These are phyloP conservation scores for Rhincodon typus DNA, from an alignment of 2,797 vertebrate genomes.

Conservation along the genomic window DNA sequence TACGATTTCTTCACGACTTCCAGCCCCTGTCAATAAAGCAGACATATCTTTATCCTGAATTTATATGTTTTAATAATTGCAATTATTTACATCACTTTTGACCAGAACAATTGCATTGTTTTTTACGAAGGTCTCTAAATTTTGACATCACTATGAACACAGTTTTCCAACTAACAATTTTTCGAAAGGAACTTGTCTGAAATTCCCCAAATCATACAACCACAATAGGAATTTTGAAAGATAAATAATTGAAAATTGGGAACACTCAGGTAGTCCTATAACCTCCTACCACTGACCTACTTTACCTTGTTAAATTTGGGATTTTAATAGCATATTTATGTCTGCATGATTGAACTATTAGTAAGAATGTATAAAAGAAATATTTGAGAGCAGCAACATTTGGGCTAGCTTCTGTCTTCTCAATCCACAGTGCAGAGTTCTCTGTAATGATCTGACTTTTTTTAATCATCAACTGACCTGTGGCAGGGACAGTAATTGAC, in stretches of 20 bases:
- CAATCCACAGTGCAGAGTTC: neutral
- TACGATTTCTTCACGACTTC: conserved; percentile 50
- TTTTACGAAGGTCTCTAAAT: neutral
- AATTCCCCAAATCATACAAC: neutral
- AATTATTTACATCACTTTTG: neutral
- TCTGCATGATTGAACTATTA: neutral
- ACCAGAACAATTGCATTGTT: neutral
- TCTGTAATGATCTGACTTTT: neutral
- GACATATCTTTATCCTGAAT: neutral
- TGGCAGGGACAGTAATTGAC: neutral
- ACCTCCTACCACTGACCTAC: neutral
- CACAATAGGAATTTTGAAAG: neutral
- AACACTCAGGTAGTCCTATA: neutral
- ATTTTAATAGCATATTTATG: neutral
- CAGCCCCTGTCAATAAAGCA: conserved; percentile 45
- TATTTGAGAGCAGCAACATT: neutral
- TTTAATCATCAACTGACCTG: neutral
- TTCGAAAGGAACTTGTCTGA: neutral
- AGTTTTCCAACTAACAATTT: neutral
- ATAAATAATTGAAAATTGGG: neutral
- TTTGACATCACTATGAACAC: neutral
- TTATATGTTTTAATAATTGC: neutral
- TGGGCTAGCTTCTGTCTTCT: neutral
- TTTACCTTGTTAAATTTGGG: neutral
- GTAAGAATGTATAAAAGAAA: neutral